phyloP scores from a whole-genome alignment of 1,140 invertebrate species.

The Oscheius sp. region DNA sequence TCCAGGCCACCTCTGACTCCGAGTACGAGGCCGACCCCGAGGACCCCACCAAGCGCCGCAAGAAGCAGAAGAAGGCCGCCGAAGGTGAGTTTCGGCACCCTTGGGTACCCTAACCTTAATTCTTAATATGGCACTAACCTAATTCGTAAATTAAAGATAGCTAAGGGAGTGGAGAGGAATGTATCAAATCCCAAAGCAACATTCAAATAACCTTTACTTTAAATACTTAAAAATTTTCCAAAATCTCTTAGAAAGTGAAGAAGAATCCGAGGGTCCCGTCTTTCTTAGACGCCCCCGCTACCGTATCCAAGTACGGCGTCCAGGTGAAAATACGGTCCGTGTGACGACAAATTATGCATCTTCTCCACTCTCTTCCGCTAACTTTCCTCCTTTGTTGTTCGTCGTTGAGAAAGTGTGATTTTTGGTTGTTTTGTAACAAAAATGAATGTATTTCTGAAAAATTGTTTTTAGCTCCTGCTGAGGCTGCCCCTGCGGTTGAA shows the following conservation, averaged over 20 bases:
- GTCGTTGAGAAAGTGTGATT: neutral
- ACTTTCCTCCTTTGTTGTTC: neutral
- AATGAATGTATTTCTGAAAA: neutral
- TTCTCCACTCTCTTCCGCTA: neutral
- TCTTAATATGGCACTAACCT: neutral
- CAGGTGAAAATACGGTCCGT: neutral
- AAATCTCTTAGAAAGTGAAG: constrained; percentile 3
- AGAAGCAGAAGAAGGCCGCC: neutral
- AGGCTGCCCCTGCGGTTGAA: neutral
- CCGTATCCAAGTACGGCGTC: neutral
- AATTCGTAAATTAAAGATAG: neutral
- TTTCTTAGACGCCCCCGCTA: neutral
- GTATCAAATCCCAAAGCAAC: neutral
- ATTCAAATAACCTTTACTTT: too few relatives aligned
- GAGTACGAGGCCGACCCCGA: constrained; percentile 2
- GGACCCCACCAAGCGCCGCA: neutral
- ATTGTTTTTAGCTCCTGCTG: neutral
- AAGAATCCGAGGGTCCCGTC: constrained; percentile 1
- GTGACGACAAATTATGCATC: neutral
- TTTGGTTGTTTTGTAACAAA: neutral
- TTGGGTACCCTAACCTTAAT: neutral
- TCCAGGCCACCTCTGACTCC: neutral
- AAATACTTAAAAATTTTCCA: too few relatives aligned
- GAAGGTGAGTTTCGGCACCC: neutral
- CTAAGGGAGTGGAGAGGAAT: neutral